Percentiles rank a stretch among this genome's conserved stretches.
phyloP scores from a whole-genome alignment of 53 echinoderm and acorn worm species.

The Paracentrotus lividus region DNA sequence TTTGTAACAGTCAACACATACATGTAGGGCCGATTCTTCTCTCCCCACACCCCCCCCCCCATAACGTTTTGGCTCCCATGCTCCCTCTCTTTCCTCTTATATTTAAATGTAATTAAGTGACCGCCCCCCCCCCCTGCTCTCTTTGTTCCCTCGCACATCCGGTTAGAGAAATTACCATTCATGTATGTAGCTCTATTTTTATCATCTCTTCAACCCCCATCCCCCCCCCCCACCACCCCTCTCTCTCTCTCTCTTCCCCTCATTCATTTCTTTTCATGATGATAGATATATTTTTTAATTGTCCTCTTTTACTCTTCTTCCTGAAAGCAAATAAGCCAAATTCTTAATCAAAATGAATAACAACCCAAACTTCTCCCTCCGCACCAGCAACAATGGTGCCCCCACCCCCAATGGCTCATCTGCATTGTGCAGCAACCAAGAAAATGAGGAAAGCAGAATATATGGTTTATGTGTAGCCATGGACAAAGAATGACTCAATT shows the following conservation, averaged over 20 bases:
- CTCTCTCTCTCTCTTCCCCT: not conserved
- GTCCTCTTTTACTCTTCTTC: not conserved
- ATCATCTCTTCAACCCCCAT: not conserved
- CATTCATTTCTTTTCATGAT: too few relatives aligned
- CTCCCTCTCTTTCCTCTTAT: not conserved
- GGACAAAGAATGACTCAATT: too few relatives aligned
- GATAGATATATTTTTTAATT: too few relatives aligned
- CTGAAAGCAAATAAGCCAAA: too few relatives aligned
- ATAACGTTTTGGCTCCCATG: not conserved
- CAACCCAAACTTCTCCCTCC: too few relatives aligned
- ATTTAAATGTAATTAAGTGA: too few relatives aligned
- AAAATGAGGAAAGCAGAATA: too few relatives aligned
- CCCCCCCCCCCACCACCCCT: not conserved
- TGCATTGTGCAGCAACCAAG: too few relatives aligned
- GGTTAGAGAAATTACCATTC: not conserved
- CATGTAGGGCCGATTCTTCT: not conserved
- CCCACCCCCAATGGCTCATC: too few relatives aligned
- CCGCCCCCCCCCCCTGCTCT: not conserved
- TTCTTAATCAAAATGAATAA: too few relatives aligned
- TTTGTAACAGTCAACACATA: not conserved
- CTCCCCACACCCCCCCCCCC: not conserved
- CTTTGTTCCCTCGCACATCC: not conserved
- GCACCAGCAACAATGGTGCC: too few relatives aligned
- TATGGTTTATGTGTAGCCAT: too few relatives aligned
- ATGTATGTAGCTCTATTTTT: not conserved